Base-by-base conservation (phyloP, 2,797 vertebrate genomes). In the Triplophysa bombifrons region DNA sequence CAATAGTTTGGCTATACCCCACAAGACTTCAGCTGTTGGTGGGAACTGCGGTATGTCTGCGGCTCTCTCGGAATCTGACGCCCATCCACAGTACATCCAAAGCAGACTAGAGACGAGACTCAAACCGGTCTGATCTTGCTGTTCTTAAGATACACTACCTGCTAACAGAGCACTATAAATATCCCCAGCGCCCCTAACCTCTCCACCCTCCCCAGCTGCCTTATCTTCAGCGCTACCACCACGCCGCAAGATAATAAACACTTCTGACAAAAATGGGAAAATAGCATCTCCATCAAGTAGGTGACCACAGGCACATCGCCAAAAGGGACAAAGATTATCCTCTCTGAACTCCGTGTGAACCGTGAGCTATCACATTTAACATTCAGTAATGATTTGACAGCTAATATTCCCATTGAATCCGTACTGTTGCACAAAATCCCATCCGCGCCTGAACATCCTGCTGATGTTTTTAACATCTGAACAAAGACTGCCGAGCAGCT, bases 281-380 rank as follows among this genome's bases (percentile, higher is more conserved):
- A 58, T 56, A 73, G 48, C 4, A 19, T 68, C 72, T 72, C 58
- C 30, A 70, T 12, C 60, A 55, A 41, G 61, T 55, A 50, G 46
- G 50, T 46, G 53, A 74, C 34, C 10, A 44, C 44, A 12, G 75
- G 80, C 77, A 56, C 44, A 2, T 17, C 8, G 82, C 85, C 84
- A 85, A 86, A 48, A 74, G 20, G 56, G 74, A 84, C 82, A 86
- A 84, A 87, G 53, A 80, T 60, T 68, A 77, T 84, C 82, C 48
- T n/a, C n/a, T 56, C 80, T 87, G 83, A 87, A 85, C 87, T 84
- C 30, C 6, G 27, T 16, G n/a, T 83, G 75, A 85, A 84, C 85
- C 14, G 17, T 17, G 51, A 74, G 66, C 76, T 20, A 67, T 34
- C 58, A 30, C 19, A 65, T 81, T 81, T 34, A 68, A 80, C 65